Conservation (phyloP, 1,140 invertebrate genomes). For the Trialeurodes vaporariorum region DNA sequence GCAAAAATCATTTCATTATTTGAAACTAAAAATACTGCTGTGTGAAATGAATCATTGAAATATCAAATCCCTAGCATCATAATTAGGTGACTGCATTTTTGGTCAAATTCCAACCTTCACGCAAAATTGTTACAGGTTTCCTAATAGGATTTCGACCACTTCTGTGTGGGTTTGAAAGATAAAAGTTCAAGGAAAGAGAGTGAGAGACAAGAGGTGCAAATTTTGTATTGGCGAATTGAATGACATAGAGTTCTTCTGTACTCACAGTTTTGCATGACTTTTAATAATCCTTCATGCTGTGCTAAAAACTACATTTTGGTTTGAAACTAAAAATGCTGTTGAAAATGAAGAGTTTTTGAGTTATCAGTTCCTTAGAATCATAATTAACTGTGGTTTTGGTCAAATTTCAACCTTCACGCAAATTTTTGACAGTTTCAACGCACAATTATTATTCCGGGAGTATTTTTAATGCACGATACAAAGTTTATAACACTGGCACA, state of each 20-base stretch:
- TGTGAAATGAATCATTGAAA: too few relatives aligned
- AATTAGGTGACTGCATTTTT: too few relatives aligned
- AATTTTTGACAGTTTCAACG: not conserved
- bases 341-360: not conserved
- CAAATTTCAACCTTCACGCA: not conserved
- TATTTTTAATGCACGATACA: slow-evolving; percentile 5
- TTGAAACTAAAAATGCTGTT: not conserved
- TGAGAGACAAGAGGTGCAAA: too few relatives aligned
- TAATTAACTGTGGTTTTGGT: not conserved
- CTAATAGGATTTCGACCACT: too few relatives aligned
- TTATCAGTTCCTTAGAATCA: not conserved
- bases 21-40: too few relatives aligned
- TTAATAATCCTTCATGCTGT: not conserved
- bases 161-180: too few relatives aligned
- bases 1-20: too few relatives aligned
- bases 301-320: not conserved
- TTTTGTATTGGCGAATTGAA: too few relatives aligned
- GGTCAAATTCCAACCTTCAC: too few relatives aligned
- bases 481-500: slow-evolving; percentile 4
- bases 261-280: not conserved
- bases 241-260: not conserved
- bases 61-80: too few relatives aligned
- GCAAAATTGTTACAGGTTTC: too few relatives aligned
- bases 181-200: too few relatives aligned
- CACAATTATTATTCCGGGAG: not conserved